phyloP scores from a whole-genome alignment of 2,888 invertebrate genomes.

The Apamea crenata region DNA sequence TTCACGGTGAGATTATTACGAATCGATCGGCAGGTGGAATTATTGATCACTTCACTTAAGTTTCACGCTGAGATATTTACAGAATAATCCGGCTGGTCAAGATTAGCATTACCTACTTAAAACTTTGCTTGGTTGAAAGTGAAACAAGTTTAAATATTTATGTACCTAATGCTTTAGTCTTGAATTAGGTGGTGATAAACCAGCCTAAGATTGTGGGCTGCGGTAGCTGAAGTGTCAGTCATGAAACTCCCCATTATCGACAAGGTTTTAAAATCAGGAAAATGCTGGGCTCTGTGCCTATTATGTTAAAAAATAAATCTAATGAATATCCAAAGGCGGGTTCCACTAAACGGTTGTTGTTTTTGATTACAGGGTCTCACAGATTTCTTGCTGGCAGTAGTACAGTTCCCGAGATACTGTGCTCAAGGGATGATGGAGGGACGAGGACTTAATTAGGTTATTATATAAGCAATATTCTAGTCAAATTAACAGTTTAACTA shows the following conservation, averaged over 20 bases:
- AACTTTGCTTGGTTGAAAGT: not conserved
- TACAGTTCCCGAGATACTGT: constrained; percentile 93
- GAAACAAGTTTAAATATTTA: not conserved
- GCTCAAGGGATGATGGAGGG: constrained; percentile 93
- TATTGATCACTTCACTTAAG: no score
- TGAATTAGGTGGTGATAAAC: no score
- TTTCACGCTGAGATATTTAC: no score
- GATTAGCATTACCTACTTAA: not conserved
- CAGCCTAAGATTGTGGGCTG: not conserved
- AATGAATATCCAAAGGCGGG: not conserved
- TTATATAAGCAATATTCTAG: constrained; percentile 59
- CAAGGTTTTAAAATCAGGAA: not conserved
- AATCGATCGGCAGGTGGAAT: no score
- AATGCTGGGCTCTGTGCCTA: not conserved
- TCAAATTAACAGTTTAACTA: constrained; percentile 48
- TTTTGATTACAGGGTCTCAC: constrained; percentile 91
- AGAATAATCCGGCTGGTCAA: not conserved
- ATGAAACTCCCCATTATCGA: not conserved
- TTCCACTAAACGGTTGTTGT: not conserved
- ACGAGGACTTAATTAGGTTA: constrained; percentile 81
- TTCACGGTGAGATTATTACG: no score
- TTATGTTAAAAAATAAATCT: not conserved
- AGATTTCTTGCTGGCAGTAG: constrained; percentile 92
- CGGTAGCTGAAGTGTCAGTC: not conserved
- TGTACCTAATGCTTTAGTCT: not conserved